phyloP scores from a whole-genome alignment of 2,888 invertebrate species.

The Rotaria socialis region DNA sequence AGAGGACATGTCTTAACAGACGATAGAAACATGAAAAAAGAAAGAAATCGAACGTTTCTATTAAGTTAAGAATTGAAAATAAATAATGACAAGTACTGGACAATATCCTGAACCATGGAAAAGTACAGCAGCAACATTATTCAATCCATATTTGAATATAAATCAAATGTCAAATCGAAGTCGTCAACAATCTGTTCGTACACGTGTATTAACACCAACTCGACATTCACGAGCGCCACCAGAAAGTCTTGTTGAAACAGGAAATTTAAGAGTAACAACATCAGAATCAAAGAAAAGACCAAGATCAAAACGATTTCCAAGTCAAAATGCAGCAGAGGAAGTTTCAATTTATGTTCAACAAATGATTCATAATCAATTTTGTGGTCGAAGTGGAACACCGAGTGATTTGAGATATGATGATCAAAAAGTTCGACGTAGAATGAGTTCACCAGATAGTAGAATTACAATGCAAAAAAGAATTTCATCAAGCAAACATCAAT shows the following conservation, averaged over 20 bases:
- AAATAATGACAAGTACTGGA: not conserved
- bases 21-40: not conserved
- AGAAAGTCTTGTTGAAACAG: not conserved
- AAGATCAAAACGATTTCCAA: not conserved
- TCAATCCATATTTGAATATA: conserved; percentile 35
- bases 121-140: conserved; percentile 29
- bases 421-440: not conserved
- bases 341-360: conserved; percentile 25
- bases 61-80: not conserved
- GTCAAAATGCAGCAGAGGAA: not conserved
- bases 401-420: not conserved
- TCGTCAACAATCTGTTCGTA: not conserved
- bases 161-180: not conserved
- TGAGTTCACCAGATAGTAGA: not conserved
- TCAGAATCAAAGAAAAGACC: not conserved
- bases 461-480: not conserved
- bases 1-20: not conserved
- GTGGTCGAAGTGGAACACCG: not conserved
- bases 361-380: conserved; percentile 15
- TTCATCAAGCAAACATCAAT: not conserved
- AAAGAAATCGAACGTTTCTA: not conserved
- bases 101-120: conserved; percentile 7
- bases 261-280: not conserved
- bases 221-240: not conserved
- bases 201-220: not conserved